A percentile compares a stretch with the other conserved stretches of the same genome.
Evolutionary conservation across 1,140 invertebrate species (phyloP).

Genomic region (Drosophila lacertosa): DNA sequence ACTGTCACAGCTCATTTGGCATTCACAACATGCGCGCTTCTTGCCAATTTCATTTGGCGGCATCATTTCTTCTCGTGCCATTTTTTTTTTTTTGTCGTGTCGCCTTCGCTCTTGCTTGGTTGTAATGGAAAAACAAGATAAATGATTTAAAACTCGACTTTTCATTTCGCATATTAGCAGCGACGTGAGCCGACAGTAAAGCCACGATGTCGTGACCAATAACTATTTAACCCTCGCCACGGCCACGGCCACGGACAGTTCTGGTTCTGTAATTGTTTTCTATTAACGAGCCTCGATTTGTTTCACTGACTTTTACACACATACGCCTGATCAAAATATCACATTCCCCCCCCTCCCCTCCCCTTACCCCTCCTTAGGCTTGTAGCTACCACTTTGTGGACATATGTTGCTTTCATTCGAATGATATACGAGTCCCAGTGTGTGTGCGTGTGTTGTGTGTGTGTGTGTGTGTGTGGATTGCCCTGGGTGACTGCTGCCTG

Average conservation of each 20-base stretch:
- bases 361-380: conserved; percentile 1
- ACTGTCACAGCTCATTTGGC: conserved; percentile 75
- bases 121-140: conserved; percentile 75
- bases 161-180: conserved; percentile 79
- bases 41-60: conserved; percentile 81
- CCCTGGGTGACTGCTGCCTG: conserved; percentile 42
- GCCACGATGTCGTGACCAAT: conserved; percentile 31
- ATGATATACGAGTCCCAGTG: conserved; percentile 49
- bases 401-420: conserved; percentile 68
- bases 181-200: conserved; percentile 60
- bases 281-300: conserved; percentile 77
- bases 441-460: conserved; percentile 2
- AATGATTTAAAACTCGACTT: conserved; percentile 81
- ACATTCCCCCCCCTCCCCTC: conserved; percentile 22
- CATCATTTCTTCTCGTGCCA: conserved; percentile 77
- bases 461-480: conserved; percentile 13
- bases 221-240: conserved; percentile 45
- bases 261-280: conserved; percentile 69
- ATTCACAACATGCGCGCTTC: conserved; percentile 67
- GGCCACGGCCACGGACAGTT: too few relatives aligned
- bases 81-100: conserved; percentile 46
- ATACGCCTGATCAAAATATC: conserved; percentile 68
- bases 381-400: conserved; percentile 65
- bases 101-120: conserved; percentile 8
- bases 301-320: conserved; percentile 64